A percentile compares a stretch with the other conserved stretches of the same genome.
Evolutionary conservation across 2,888 invertebrate species (phyloP).

Genomic region (Stenoptilia bipunctidactyla): DNA sequence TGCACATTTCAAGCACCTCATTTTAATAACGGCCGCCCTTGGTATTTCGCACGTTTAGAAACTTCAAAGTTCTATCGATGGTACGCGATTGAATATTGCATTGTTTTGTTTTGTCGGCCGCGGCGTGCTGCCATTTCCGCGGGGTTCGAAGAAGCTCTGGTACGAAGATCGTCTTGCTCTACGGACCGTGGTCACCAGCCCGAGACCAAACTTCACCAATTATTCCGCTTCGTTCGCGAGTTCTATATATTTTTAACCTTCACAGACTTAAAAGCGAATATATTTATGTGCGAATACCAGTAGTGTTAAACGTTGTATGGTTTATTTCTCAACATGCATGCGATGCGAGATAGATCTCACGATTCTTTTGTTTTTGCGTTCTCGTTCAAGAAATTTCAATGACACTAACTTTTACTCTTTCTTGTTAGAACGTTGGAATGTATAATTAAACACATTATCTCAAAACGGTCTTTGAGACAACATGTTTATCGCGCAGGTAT

Average conservation of each 20-base stretch:
- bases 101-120: slow-evolving; percentile 34
- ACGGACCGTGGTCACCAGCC: slow-evolving; percentile 61
- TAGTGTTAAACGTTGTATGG: slow-evolving; percentile 27
- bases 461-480: too few species aligned
- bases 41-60: too few species aligned
- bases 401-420: slow-evolving; percentile 53
- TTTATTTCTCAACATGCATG: slow-evolving; percentile 31
- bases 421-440: slow-evolving; percentile 41
- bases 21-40: slow-evolving; percentile 49
- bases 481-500: too few species aligned
- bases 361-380: slow-evolving; percentile 56
- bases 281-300: slow-evolving; percentile 22
- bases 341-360: slow-evolving; percentile 51
- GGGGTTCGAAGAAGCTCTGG: slow-evolving; percentile 52
- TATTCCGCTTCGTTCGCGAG: slow-evolving; percentile 21
- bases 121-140: slow-evolving; percentile 51
- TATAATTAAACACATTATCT: slow-evolving; percentile 26
- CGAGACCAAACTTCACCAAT: slow-evolving; percentile 64
- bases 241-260: not conserved
- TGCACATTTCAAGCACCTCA: slow-evolving; percentile 65
- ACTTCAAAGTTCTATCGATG: slow-evolving; percentile 44
- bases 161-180: slow-evolving; percentile 41
- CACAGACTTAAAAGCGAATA: too few species aligned
- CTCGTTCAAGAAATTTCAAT: slow-evolving; percentile 46
- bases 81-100: slow-evolving; percentile 50